phyloP scores from a whole-genome alignment of 2,113 vertebrate species.

The Paedocypris sp. region DNA sequence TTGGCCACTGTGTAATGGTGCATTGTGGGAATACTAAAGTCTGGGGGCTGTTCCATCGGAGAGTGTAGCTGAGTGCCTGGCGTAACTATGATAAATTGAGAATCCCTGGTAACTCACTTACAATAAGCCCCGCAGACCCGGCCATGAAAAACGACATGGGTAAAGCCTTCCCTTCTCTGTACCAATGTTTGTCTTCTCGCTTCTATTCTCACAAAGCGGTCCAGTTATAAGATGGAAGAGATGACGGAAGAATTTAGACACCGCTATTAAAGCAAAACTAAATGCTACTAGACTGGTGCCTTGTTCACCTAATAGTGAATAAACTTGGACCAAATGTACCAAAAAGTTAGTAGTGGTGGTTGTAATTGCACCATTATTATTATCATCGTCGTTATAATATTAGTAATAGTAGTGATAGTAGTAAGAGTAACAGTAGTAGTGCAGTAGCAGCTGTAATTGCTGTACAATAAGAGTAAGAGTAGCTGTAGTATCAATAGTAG shows the following conservation, averaged over 20 bases:
- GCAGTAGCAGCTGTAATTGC: no score
- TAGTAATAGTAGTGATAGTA: no score
- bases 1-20: constrained; percentile 37
- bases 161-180: constrained; percentile 19
- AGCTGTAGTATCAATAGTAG: no score
- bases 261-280: not conserved
- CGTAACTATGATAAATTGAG: constrained; percentile 44
- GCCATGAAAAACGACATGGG: constrained; percentile 32
- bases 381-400: no score
- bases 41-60: constrained; percentile 25
- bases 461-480: no score
- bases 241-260: not conserved
- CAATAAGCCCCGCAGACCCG: constrained; percentile 25
- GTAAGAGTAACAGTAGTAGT: no score
- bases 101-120: constrained; percentile 40
- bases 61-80: constrained; percentile 27
- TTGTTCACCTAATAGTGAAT: no score
- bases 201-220: not conserved
- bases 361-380: no score
- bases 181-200: constrained; percentile 29
- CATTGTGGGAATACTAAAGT: constrained; percentile 31
- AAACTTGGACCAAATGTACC: no score
- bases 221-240: not conserved
- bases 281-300: no score
- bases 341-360: no score